Evolutionary conservation across 2,797 vertebrate species (phyloP).

Genomic region (Platalea minor): DNA sequence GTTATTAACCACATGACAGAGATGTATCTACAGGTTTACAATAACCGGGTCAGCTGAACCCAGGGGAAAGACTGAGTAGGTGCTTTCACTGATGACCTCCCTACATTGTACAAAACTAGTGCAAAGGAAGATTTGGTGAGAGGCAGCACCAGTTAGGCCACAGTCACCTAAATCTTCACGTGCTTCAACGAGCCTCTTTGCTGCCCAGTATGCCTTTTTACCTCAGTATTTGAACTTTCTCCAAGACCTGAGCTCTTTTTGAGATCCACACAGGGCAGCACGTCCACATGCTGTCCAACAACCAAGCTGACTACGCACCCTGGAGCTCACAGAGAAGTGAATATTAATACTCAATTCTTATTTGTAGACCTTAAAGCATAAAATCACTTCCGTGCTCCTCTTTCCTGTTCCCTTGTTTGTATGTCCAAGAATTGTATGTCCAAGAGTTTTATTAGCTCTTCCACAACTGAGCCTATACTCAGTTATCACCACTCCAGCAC

Average conservation of each 20-base stretch:
- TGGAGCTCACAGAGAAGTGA: not conserved
- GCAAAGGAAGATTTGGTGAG: not conserved
- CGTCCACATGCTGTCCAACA: rapidly evolving
- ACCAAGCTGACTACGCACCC: not conserved
- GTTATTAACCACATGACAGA: not conserved
- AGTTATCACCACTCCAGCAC: not conserved
- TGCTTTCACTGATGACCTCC: not conserved
- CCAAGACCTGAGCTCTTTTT: not conserved
- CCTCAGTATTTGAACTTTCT: not conserved
- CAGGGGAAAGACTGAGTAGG: not conserved
- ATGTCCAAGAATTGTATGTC: rapidly evolving
- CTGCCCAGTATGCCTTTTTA: not conserved
- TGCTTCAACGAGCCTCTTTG: not conserved
- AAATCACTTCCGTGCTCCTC: not conserved
- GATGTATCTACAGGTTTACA: rapidly evolving
- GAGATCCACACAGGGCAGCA: not conserved
- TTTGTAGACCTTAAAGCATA: not conserved
- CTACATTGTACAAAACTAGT: rapidly evolving
- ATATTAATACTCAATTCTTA: not conserved
- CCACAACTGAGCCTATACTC: not conserved
- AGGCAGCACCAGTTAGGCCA: not conserved
- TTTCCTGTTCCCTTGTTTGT: not conserved
- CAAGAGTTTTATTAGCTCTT: not conserved
- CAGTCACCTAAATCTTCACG: rapidly evolving
- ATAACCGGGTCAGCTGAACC: not conserved